phyloP scores from a whole-genome alignment of 2,888 invertebrate genomes.

The Gerosis bhagava region DNA sequence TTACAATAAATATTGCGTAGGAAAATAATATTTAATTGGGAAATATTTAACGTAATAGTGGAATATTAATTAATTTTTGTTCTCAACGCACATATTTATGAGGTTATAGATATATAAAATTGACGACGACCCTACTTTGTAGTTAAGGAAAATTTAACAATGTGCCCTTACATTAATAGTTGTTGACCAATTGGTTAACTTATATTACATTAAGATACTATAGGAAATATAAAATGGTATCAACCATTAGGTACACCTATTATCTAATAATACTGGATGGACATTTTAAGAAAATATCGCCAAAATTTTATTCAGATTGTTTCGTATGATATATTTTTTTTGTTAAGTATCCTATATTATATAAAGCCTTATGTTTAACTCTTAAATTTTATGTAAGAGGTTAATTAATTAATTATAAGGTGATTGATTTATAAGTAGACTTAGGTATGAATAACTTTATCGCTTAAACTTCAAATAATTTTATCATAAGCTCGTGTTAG shows the following conservation, averaged over 20 bases:
- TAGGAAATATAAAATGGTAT: conserved; percentile 67
- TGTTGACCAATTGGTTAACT: conserved; percentile 60
- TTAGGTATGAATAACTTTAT: conserved; percentile 33
- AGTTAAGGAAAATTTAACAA: neutral
- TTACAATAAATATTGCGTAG: too few relatives aligned
- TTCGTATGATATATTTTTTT: conserved; percentile 76
- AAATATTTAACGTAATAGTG: too few relatives aligned
- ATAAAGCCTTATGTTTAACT: conserved; percentile 53
- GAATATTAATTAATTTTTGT: neutral
- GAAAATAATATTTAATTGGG: too few relatives aligned
- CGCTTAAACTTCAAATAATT: conserved; percentile 45
- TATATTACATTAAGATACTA: conserved; percentile 59
- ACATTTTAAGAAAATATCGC: conserved; percentile 74
- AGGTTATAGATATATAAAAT: neutral
- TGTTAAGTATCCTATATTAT: conserved; percentile 76
- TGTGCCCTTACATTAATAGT: conserved; percentile 26
- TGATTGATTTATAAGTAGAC: conserved; percentile 50
- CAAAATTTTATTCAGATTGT: conserved; percentile 72
- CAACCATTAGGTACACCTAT: conserved; percentile 66
- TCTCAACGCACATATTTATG: too few relatives aligned
- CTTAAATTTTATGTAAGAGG: conserved; percentile 56
- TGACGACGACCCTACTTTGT: conserved; percentile 13
- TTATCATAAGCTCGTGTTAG: conserved; percentile 63
- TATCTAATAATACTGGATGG: conserved; percentile 81
- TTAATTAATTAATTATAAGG: conserved; percentile 61